Percentiles rank a stretch among this genome's conserved stretches.
Evolutionary conservation across 2,888 invertebrate species (phyloP).

Genomic region (Drosophila koepferae): DNA sequence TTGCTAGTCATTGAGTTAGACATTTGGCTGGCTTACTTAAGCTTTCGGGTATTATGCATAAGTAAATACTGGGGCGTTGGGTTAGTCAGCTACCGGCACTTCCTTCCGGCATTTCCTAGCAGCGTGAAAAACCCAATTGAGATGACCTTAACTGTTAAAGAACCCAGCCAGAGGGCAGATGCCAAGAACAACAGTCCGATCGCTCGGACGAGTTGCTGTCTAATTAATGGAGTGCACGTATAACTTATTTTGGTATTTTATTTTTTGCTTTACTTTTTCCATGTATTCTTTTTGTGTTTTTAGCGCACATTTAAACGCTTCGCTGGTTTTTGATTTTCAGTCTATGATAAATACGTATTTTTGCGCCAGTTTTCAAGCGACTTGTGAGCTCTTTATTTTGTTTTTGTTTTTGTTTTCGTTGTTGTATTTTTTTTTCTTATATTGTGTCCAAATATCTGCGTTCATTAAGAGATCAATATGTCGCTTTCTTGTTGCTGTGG

Average conservation of each 20-base stretch:
- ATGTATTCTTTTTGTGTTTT: constrained; percentile 25
- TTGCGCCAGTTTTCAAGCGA: constrained; percentile 47
- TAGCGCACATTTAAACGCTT: constrained; percentile 74
- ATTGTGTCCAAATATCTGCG: constrained; percentile 47
- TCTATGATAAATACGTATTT: constrained; percentile 62
- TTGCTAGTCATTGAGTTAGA: constrained; percentile 42
- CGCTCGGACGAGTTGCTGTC: constrained; percentile 42
- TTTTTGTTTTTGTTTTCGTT: not conserved
- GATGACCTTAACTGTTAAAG: constrained; percentile 73
- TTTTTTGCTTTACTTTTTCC: constrained; percentile 28
- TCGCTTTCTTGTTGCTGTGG: constrained; percentile 48
- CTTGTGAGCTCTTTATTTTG: constrained; percentile 27
- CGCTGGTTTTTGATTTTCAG: constrained; percentile 65
- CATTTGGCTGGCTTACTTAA: constrained; percentile 46
- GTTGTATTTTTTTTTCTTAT: constrained; percentile 8
- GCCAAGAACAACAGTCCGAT: constrained; percentile 29
- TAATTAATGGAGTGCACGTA: constrained; percentile 78
- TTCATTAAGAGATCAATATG: constrained; percentile 76
- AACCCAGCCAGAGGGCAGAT: constrained; percentile 51
- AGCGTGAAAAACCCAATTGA: constrained; percentile 4
- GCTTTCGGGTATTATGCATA: constrained; percentile 31
- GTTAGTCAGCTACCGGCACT: constrained; percentile 58
- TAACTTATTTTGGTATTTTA: constrained; percentile 32
- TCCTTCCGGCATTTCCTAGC: constrained; percentile 74
- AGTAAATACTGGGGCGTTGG: constrained; percentile 16